Base-by-base conservation (phyloP, 2,888 invertebrate species). In the Stictocephala bisonia region DNA sequence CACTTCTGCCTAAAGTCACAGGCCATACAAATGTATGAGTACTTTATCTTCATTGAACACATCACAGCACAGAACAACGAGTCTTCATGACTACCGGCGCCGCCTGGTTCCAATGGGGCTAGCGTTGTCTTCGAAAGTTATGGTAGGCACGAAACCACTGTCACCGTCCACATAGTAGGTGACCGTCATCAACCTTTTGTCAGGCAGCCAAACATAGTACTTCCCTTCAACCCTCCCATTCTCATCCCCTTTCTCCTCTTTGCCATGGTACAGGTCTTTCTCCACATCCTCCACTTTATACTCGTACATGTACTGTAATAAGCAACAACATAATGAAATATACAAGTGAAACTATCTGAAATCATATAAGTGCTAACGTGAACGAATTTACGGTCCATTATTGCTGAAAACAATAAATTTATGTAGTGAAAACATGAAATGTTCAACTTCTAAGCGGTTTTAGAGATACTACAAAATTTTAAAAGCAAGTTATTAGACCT, bases 201-300 rank as follows among this genome's bases (percentile, higher is more conserved):
- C 91, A 2, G 92, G 90, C 13, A 91, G 85, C 76, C 88, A 86
- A 0, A 91, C 91, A 77, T 86, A 87, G 84, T 91, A 92, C 29
- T 88, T 88, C 22, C 92, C 92, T 71, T 88, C 85, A 51, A 87
- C 86, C 78, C 89, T 88, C 77, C 91, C 91, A 78, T 86, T 85
- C 2, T 86, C 88, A 79, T 90, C 90, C 1, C 90, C 90, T 29
- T 85, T 83, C 84, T 91, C 91, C 79, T 89, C 89, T 76, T 90
- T 90, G 9, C 91, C 91, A 83, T 89, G 91, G 84, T 87, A 90
- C 53, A 90, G 87, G 72, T 88, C 86, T 78, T 90, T 90, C 79
- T 90, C 89, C 77, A 88, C 87, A 82, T 91, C 91, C 81, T 91
- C 90, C 26, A 92, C 91, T 83, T 90, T 90, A 83, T 91, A 92